Percentiles rank a stretch among this genome's conserved stretches.
phyloP scores from a whole-genome alignment of 2,888 invertebrate genomes.

The Sialis fuliginosa region DNA sequence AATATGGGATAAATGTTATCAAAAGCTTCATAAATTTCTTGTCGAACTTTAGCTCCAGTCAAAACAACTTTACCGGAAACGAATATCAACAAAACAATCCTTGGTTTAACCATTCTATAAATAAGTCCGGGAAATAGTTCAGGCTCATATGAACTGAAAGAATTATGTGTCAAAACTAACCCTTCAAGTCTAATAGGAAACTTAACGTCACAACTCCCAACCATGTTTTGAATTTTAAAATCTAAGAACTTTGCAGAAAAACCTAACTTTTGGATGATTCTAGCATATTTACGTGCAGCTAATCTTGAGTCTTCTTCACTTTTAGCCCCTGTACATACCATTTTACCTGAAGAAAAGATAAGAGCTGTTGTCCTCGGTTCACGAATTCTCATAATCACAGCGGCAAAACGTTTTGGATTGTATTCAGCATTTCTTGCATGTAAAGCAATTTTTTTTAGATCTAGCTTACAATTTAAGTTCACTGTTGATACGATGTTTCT shows the following conservation, averaged over 20 bases:
- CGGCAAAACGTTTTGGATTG: constrained; percentile 97
- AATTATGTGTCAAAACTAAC: constrained; percentile 62
- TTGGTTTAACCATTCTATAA: constrained; percentile 66
- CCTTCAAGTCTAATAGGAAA: constrained; percentile 71
- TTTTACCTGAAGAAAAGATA: constrained; percentile 71
- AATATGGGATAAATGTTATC: constrained; percentile 62
- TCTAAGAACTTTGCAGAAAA: constrained; percentile 61
- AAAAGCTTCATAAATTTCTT: constrained; percentile 59
- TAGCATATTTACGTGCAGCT: constrained; percentile 64
- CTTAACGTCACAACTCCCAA: constrained; percentile 72
- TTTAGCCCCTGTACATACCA: constrained; percentile 78
- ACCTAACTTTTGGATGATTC: constrained; percentile 66
- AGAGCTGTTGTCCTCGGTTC: constrained; percentile 78
- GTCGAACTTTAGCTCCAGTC: constrained; percentile 60
- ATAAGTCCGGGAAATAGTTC: constrained; percentile 72
- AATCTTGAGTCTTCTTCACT: constrained; percentile 63
- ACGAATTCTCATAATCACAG: constrained; percentile 90
- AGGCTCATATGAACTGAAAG: constrained; percentile 64
- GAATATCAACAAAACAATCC: constrained; percentile 67
- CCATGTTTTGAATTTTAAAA: constrained; percentile 76
- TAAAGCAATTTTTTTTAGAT: constrained; percentile 90
- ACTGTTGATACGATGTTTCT: constrained; percentile 98
- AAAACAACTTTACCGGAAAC: constrained; percentile 74
- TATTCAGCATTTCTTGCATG: constrained; percentile 98
- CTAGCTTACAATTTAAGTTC: constrained; percentile 85